phyloP scores from a whole-genome alignment of 2,797 vertebrate species.

The Diplodus puntazzo region DNA sequence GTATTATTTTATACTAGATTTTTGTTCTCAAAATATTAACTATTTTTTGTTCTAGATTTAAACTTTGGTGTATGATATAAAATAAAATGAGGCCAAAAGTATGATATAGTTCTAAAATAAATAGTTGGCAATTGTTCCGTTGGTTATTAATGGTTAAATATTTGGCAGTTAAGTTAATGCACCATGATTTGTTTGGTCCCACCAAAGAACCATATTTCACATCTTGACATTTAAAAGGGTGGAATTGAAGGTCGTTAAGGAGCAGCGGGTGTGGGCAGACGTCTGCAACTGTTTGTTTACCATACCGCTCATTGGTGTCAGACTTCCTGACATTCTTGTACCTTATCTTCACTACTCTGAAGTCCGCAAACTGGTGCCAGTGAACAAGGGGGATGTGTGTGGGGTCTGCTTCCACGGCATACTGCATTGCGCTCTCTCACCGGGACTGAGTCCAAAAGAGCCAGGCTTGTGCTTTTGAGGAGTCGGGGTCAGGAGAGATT shows the following conservation, averaged over 20 bases:
- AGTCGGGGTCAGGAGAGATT: conserved; percentile 83
- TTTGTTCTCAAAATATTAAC: not conserved
- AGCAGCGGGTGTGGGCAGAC: conserved; percentile 80
- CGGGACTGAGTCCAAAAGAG: conserved; percentile 80
- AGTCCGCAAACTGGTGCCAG: conserved; percentile 80
- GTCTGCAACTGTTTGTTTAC: conserved; percentile 87
- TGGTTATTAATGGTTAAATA: not conserved
- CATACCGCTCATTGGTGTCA: conserved; percentile 80
- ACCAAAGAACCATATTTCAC: conserved; percentile 72
- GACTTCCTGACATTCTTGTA: conserved; percentile 88
- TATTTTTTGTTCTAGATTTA: not conserved
- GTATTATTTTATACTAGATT: not conserved
- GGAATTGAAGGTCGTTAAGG: conserved; percentile 81
- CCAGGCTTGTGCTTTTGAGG: conserved; percentile 83
- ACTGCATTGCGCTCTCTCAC: conserved; percentile 66
- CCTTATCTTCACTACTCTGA: conserved; percentile 81
- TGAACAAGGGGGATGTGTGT: conserved; percentile 69
- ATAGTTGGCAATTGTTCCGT: not conserved
- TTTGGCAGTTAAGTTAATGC: conserved; percentile 25
- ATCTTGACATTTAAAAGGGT: conserved; percentile 81
- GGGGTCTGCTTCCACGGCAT: conserved; percentile 64
- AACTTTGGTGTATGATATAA: not conserved
- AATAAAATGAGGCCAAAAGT: conserved; percentile 1
- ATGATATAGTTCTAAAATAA: not conserved
- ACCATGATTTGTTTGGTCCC: conserved; percentile 52